Base-by-base conservation (phyloP, 2,888 invertebrate species). In the Xylota segnis region DNA sequence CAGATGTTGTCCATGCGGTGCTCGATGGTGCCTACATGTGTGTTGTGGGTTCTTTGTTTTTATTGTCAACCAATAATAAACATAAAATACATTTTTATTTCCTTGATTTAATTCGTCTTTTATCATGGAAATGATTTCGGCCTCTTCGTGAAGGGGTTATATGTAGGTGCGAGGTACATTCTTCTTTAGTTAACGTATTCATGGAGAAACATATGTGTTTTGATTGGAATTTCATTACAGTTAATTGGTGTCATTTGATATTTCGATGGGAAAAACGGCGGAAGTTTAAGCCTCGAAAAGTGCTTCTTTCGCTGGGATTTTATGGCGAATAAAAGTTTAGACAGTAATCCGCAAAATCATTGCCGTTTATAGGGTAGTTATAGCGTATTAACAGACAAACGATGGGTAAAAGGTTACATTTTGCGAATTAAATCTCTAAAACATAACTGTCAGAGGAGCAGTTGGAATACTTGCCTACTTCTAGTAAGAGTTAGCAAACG, bases 41-140 rank as follows among this genome's bases (percentile, higher is more conserved):
- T 9, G 10, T n/a, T 43, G 34, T 34, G 34, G 3, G 34, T n/a
- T 4, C 43, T 59, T 74, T 61, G 32, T 54, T 77, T 52, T 37
- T 32, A 50, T 61, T 63, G 29, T 63, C 40, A 32, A 61, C 23
- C 52, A 45, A 54, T 61, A 66, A 72, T 34, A 32, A 32, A 43
- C 2, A 54, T 83, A 50, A 61, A 71, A 77, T 77, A 40, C 43
- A 77, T 40, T 72, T 58, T 72, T 71, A 54, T 71, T 71, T 65
- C 40, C 34, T 71, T 43, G 27, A 72, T 83, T 61, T 59, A 47
- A 37, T 47, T 61, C 10, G 12, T 45, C 14, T 54, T 27, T 65
- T 65, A 47, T 59, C 40, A 52, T 65, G 71, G 50, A 65, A 71
- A 77, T 61, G 29, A 32, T 54, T 4, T 14, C 23, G n/a, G 14